Conservation (phyloP, 2,888 invertebrate species). For the Pterostichus niger region DNA sequence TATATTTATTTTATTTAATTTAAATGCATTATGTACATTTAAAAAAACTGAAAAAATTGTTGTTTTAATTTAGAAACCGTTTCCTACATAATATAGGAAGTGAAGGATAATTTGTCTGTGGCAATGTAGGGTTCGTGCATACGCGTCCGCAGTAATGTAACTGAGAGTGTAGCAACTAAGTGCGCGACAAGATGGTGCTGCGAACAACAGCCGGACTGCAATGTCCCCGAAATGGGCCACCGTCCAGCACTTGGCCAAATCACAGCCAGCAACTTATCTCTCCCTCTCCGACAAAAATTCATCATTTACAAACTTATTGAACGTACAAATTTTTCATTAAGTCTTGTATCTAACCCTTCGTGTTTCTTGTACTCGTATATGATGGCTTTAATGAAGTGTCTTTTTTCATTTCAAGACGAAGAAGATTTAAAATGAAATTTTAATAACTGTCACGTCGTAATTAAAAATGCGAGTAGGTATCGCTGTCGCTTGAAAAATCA, state of each 20-base stretch:
- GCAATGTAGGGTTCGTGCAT: not conserved
- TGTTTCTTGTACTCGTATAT: slow-evolving; percentile 24
- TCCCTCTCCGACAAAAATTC: not conserved
- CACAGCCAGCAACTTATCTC: not conserved
- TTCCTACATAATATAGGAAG: no score
- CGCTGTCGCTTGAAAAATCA: not conserved
- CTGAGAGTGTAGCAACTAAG: slow-evolving; percentile 22
- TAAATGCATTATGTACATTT: no score
- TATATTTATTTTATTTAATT: no score
- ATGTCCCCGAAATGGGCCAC: slow-evolving; percentile 26
- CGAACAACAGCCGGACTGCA: slow-evolving; percentile 42
- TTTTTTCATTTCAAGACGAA: slow-evolving; percentile 36
- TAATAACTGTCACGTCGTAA: slow-evolving; percentile 64
- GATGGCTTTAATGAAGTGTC: slow-evolving; percentile 56
- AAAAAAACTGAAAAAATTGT: no score
- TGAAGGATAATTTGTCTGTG: not conserved
- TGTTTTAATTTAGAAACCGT: no score
- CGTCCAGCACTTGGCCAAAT: slow-evolving; percentile 17
- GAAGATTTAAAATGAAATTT: slow-evolving; percentile 63
- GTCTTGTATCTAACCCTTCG: slow-evolving; percentile 9
- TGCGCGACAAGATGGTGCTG: slow-evolving; percentile 56
- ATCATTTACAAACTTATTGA: slow-evolving; percentile 27
- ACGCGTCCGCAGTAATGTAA: slow-evolving; percentile 2
- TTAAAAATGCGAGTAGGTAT: slow-evolving; percentile 48
- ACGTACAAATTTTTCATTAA: slow-evolving; percentile 32